A percentile compares a stretch with the other conserved stretches of the same genome.
These are phyloP conservation scores for Odontothrips loti DNA, from an alignment of 2,888 invertebrate genomes.

Conservation along the genomic window DNA sequence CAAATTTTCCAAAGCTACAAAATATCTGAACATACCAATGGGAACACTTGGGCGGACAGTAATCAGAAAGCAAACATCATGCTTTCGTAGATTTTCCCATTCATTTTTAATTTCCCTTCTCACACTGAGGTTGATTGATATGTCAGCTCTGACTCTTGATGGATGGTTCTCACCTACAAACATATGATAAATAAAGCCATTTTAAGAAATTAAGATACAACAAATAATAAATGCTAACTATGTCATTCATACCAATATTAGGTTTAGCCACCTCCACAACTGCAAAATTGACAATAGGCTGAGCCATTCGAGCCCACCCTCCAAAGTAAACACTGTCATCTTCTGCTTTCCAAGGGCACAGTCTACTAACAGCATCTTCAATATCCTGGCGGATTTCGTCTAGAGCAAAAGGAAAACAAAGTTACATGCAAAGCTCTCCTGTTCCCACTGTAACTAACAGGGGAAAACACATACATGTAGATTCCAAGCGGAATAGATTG, in stretches of 20 bases:
- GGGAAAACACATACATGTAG: conserved; percentile 76
- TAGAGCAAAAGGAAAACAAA: conserved; percentile 47
- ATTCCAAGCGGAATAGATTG: conserved; percentile 93
- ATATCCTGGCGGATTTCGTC: conserved; percentile 98
- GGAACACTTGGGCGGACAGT: conserved; percentile 80
- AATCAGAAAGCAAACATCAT: conserved; percentile 96
- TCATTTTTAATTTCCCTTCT: conserved; percentile 88
- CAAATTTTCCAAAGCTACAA: not conserved
- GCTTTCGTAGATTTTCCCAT: conserved; percentile 94
- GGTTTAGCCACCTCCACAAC: conserved; percentile 93
- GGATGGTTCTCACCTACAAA: conserved; percentile 81
- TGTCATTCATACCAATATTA: conserved; percentile 56
- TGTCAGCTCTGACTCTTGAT: conserved; percentile 90
- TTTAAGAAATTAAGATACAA: conserved; percentile 1
- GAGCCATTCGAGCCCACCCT: conserved; percentile 99
- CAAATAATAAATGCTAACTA: too few relatives aligned
- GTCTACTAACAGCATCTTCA: conserved; percentile 90
- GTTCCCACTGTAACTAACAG: conserved; percentile 13
- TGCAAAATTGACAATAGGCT: conserved; percentile 85
- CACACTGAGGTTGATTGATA: conserved; percentile 87
- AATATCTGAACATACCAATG: conserved; percentile 56
- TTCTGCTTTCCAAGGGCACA: conserved; percentile 92
- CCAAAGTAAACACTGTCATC: conserved; percentile 84
- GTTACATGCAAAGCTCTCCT: not conserved
- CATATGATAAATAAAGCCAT: conserved; percentile 24